Percentiles rank a stretch among this genome's conserved stretches.
phyloP scores from a whole-genome alignment of 2,113 vertebrate genomes.

The Calidris pygmaea region DNA sequence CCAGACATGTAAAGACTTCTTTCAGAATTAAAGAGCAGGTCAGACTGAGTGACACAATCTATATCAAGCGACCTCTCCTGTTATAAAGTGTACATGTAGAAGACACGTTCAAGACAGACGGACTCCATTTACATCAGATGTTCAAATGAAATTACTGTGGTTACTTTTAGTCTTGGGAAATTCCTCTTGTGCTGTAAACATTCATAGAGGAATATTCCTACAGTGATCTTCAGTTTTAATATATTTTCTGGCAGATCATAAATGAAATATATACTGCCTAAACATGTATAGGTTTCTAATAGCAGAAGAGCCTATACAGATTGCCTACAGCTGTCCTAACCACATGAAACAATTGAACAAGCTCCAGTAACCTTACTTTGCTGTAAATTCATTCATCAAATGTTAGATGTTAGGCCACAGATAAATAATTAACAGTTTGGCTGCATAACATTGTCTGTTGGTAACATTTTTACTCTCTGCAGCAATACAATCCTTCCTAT shows the following conservation, averaged over 20 bases:
- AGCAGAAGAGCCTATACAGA: conserved; percentile 54
- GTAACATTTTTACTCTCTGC: conserved; percentile 7
- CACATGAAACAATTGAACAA: conserved; percentile 73
- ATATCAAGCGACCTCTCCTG: not conserved
- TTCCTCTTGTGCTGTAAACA: conserved; percentile 35
- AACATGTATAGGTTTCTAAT: conserved; percentile 58
- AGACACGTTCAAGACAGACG: not conserved
- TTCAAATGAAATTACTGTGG: conserved; percentile 28
- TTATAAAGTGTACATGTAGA: not conserved
- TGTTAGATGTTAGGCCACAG: conserved; percentile 38
- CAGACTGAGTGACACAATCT: not conserved
- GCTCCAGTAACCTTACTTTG: conserved; percentile 59
- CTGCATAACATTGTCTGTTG: not conserved
- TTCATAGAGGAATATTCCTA: conserved; percentile 41
- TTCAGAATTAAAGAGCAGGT: not conserved
- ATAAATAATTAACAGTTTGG: conserved; percentile 39
- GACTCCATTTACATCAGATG: conserved; percentile 10
- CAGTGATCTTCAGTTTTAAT: conserved; percentile 55
- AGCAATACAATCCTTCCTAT: not conserved
- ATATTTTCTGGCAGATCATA: conserved; percentile 65
- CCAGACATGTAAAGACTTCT: not conserved
- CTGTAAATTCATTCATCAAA: conserved; percentile 65
- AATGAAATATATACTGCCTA: conserved; percentile 65
- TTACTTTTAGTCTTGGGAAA: conserved; percentile 41
- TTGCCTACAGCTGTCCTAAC: conserved; percentile 74